These are phyloP conservation scores for Volucella inanis DNA, from an alignment of 2,888 invertebrate genomes.

Conservation along the genomic window DNA sequence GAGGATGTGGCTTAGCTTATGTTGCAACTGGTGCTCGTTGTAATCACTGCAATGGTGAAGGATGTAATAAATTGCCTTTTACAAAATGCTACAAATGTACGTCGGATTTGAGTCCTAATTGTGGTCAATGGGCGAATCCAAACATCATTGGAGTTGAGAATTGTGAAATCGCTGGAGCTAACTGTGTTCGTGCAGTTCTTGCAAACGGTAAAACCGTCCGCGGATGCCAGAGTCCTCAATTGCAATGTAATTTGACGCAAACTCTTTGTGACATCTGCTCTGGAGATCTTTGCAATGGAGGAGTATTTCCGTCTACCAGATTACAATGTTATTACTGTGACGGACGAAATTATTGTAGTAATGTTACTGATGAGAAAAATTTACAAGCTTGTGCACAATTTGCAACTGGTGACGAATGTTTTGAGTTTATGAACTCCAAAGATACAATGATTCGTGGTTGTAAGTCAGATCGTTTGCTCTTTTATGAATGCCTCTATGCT, in stretches of 20 bases:
- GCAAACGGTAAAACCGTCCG: slow-evolving; percentile 77
- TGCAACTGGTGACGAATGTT: slow-evolving; percentile 74
- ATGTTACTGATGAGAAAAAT: slow-evolving; percentile 33
- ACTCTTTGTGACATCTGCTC: slow-evolving; percentile 76
- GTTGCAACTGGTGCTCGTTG: slow-evolving; percentile 64
- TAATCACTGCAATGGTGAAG: slow-evolving; percentile 77
- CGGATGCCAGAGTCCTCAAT: slow-evolving; percentile 77
- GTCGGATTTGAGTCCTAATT: slow-evolving; percentile 76
- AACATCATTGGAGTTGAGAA: slow-evolving; percentile 77
- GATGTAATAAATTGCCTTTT: slow-evolving; percentile 77
- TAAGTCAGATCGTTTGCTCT: slow-evolving; percentile 77
- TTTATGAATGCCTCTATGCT: slow-evolving; percentile 77
- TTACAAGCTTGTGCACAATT: slow-evolving; percentile 75
- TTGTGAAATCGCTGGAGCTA: slow-evolving; percentile 76
- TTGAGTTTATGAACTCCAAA: slow-evolving; percentile 77
- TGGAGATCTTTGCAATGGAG: slow-evolving; percentile 79
- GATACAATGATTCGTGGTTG: slow-evolving; percentile 79
- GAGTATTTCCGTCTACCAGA: slow-evolving; percentile 77
- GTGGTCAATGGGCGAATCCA: slow-evolving; percentile 78
- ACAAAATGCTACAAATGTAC: slow-evolving; percentile 79
- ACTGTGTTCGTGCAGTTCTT: slow-evolving; percentile 76
- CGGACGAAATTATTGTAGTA: slow-evolving; percentile 50
- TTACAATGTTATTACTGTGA: slow-evolving; percentile 79
- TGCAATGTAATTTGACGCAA: slow-evolving; percentile 76
- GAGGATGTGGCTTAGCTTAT: slow-evolving; percentile 78